These are phyloP conservation scores for Malurus splendens DNA, from an alignment of 2,797 vertebrate genomes.

Conservation along the genomic window DNA sequence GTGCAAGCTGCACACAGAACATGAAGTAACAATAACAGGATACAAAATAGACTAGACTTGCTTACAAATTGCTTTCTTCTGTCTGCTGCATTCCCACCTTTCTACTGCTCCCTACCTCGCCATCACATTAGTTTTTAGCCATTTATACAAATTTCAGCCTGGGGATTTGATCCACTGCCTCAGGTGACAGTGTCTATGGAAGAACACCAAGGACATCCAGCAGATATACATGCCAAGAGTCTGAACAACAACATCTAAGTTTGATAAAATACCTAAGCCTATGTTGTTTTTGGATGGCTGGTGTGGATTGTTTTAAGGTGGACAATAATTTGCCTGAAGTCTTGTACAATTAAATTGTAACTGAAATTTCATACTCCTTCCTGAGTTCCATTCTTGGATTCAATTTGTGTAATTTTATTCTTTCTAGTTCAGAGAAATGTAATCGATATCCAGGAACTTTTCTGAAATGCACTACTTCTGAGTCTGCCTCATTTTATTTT, in stretches of 20 bases:
- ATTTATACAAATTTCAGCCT: neutral
- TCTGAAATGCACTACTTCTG: neutral
- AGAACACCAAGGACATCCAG: neutral
- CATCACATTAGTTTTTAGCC: neutral
- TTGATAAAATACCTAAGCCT: neutral
- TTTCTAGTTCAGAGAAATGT: neutral
- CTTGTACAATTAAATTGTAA: neutral
- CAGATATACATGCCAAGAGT: neutral
- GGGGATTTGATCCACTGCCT: neutral
- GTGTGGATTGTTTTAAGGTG: neutral
- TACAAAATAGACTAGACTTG: neutral
- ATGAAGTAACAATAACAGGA: neutral
- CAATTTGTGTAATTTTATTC: slow-evolving; percentile 3
- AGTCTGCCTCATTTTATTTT: neutral
- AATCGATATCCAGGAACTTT: neutral
- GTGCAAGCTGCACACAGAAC: neutral
- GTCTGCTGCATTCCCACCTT: neutral
- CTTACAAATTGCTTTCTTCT: neutral
- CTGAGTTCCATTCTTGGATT: neutral
- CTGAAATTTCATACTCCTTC: neutral
- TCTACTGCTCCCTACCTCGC: neutral
- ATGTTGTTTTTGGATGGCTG: neutral
- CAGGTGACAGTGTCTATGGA: neutral
- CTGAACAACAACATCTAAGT: neutral
- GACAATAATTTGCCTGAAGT: neutral